phyloP scores from a whole-genome alignment of 2,113 vertebrate genomes.

The Bombycilla garrulus region DNA sequence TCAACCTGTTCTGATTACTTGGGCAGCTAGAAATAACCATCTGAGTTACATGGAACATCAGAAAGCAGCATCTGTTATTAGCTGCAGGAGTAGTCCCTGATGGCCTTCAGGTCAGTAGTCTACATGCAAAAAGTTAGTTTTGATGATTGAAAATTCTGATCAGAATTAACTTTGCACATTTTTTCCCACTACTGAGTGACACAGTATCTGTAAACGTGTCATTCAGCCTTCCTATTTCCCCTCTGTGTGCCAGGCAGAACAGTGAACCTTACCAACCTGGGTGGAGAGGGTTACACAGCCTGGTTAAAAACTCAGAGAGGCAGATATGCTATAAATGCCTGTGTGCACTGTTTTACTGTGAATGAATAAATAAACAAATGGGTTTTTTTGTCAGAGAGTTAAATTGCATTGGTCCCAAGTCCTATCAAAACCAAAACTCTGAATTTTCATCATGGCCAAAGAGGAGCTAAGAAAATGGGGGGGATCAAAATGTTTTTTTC shows the following conservation, averaged over 20 bases:
- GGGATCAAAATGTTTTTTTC: neutral
- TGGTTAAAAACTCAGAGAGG: neutral
- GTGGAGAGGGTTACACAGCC: neutral
- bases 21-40: neutral
- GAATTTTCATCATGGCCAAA: neutral
- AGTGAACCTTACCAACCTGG: neutral
- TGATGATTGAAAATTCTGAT: neutral
- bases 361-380: neutral
- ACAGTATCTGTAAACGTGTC: neutral
- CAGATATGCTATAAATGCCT: neutral
- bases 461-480: neutral
- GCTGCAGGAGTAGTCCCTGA: neutral
- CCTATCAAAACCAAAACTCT: neutral
- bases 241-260: neutral
- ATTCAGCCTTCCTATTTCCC: neutral
- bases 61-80: neutral
- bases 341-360: neutral
- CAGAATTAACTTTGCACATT: neutral
- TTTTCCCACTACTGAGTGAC: neutral
- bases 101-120: neutral
- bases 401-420: neutral
- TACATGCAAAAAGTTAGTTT: neutral
- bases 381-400: neutral
- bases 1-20: neutral
- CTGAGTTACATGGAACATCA: neutral